These are phyloP conservation scores for Seison nebaliae DNA, from an alignment of 1,140 invertebrate genomes.

Conservation along the genomic window DNA sequence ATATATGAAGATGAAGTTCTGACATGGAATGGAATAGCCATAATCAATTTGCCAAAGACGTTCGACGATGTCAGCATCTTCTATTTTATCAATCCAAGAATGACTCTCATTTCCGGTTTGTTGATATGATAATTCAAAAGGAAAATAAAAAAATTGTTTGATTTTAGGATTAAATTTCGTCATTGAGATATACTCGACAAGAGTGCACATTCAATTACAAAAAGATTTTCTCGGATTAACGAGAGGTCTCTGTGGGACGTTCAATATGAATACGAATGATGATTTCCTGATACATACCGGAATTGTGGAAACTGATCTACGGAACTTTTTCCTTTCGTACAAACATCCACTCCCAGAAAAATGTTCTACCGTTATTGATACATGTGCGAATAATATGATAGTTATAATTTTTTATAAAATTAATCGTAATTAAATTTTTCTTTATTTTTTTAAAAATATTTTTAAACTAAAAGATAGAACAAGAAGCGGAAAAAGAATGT, in stretches of 20 bases:
- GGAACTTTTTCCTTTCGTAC: constrained; percentile 61
- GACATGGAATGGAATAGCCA: too few species aligned
- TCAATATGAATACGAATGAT: constrained; percentile 53
- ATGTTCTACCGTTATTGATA: constrained; percentile 36
- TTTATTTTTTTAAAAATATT: background rate
- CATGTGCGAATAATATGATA: constrained; percentile 37
- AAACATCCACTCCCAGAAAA: constrained; percentile 45
- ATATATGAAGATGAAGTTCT: too few species aligned
- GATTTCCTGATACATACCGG: constrained; percentile 60
- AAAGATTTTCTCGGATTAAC: constrained; percentile 39
- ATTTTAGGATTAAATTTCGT: too few species aligned
- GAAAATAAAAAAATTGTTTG: too few species aligned
- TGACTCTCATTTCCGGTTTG: too few species aligned
- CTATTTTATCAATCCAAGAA: too few species aligned
- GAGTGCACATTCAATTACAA: too few species aligned
- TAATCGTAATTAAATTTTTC: constrained; percentile 1
- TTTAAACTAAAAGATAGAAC: background rate
- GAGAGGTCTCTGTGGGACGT: constrained; percentile 55
- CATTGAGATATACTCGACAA: too few species aligned
- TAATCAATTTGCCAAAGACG: too few species aligned
- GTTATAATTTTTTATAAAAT: constrained; percentile 26
- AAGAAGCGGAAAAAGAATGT: constrained; percentile 4
- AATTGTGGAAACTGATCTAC: constrained; percentile 42
- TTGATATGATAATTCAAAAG: too few species aligned
- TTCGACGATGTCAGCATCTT: too few species aligned